Evolutionary conservation across 2,797 vertebrate genomes (phyloP), one percentile per base, ranked within the genome.

Genomic region (Megaceryle alcyon): DNA sequence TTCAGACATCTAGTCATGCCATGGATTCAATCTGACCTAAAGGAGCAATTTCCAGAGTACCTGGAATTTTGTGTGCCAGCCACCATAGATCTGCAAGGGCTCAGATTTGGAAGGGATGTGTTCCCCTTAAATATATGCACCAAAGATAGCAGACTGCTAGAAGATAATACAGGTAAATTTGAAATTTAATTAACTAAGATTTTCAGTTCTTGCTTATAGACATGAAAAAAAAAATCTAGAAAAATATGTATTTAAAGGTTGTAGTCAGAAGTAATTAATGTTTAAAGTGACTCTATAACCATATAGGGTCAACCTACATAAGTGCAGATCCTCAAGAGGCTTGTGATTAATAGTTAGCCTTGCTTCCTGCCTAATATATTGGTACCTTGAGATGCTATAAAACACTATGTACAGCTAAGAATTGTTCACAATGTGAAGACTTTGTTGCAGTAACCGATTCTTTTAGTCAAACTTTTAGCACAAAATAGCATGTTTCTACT

Each of bases 291-390:
- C 87, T 95, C 37, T 51, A 29, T 82, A 94, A 89, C 91, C 48
- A 86, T 92, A 89, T 66, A 92, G 87, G 95, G 60, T 64, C 89
- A 96, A 94, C 94, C 91, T 96, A 95, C 95, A 93, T 78, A 95
- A 96, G 65, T 81, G 64, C 79, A 94, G 70, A 61, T 95, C 44
- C 87, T 92, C 83, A 70, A 91, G 92, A 94, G 88, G 44, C 91
- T 94, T 92, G 81, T 90, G 95, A 94, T 97, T 94, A 96, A 65
- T 73, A 85, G 90, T 86, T 95, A 92, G 68, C 43, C 73, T 96
- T 80, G 75, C 70, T 95, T 90, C 71, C 78, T 85, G 64, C 86
- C 60, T 90, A 48, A 87, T 48, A 57, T 90, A 84, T 68, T 66
- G 69, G 72, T 80, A 86, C 81, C 60, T 69, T 68, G 53, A 94